Conservation (phyloP, 2,797 vertebrate species). For the Smutsia gigantea region DNA sequence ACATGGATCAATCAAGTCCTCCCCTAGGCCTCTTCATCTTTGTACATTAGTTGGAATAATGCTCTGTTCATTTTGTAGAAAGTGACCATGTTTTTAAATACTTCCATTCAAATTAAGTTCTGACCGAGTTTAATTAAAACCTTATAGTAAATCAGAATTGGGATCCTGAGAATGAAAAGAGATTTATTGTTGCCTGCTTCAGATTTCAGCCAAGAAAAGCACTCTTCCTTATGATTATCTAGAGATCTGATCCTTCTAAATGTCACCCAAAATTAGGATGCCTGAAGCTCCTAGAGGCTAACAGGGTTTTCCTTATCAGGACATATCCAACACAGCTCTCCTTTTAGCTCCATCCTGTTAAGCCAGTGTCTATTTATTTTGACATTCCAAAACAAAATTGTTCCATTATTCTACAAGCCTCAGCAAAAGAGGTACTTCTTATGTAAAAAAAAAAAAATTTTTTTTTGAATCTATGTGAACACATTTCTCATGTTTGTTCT, state of each 20-base stretch:
- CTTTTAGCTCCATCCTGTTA: neutral
- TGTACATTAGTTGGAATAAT: neutral
- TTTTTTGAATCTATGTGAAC: neutral
- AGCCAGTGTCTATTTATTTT: neutral
- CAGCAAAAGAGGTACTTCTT: neutral
- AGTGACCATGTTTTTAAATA: neutral
- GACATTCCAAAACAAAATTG: neutral
- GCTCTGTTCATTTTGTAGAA: neutral
- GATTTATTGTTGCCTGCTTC: neutral
- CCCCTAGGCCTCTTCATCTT: neutral
- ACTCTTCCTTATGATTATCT: neutral
- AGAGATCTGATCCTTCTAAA: neutral
- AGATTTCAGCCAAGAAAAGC: constrained; percentile 3
- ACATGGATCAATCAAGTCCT: neutral
- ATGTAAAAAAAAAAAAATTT: neutral
- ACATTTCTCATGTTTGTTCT: neutral
- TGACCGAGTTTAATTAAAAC: constrained; percentile 25
- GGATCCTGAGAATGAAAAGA: constrained; percentile 35
- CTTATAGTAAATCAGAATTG: neutral
- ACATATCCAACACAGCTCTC: neutral
- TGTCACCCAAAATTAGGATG: neutral
- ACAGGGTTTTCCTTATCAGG: neutral
- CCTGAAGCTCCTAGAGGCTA: neutral
- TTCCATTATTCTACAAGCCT: neutral
- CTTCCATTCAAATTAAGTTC: neutral